These are phyloP conservation scores for Volucella zonaria DNA, from an alignment of 2,888 invertebrate genomes.

Conservation along the genomic window DNA sequence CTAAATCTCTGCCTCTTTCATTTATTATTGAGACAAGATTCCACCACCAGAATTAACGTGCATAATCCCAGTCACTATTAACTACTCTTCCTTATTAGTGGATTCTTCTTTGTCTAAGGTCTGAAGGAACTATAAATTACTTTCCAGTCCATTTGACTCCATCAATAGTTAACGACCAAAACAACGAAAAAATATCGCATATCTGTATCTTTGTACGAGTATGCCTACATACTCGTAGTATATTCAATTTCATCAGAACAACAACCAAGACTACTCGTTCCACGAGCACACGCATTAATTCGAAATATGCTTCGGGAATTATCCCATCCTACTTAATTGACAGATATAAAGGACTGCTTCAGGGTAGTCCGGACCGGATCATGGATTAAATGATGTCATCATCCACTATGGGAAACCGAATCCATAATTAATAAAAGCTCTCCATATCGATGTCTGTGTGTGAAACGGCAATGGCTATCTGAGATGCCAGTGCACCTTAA, in stretches of 20 bases:
- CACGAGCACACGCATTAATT: neutral
- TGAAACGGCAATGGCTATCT: too few relatives aligned
- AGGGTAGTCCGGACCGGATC: neutral
- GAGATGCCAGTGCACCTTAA: too few relatives aligned
- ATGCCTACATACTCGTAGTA: neutral
- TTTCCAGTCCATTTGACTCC: slow-evolving; percentile 54
- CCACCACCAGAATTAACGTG: neutral
- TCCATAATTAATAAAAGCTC: too few relatives aligned
- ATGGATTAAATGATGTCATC: slow-evolving; percentile 19
- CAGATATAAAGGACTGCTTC: slow-evolving; percentile 6
- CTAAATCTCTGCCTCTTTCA: slow-evolving; percentile 13
- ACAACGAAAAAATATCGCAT: slow-evolving; percentile 18
- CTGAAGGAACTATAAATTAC: slow-evolving; percentile 37
- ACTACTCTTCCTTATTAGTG: slow-evolving; percentile 37
- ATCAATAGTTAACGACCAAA: slow-evolving; percentile 48
- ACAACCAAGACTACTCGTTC: slow-evolving; percentile 8
- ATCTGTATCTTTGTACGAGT: neutral
- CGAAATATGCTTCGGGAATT: slow-evolving; percentile 7
- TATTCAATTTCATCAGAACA: slow-evolving; percentile 29
- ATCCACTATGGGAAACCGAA: too few relatives aligned
- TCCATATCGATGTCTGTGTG: too few relatives aligned
- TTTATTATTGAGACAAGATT: slow-evolving; percentile 27
- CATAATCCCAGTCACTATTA: slow-evolving; percentile 37
- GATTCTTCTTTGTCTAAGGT: neutral
- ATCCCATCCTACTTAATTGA: slow-evolving; percentile 12